Percentiles rank a stretch among this genome's conserved stretches.
Evolutionary conservation across 37 sponge, comb jelly and placozoan genomes (phyloP).

Genomic region (Petrosia ficiformis): DNA sequence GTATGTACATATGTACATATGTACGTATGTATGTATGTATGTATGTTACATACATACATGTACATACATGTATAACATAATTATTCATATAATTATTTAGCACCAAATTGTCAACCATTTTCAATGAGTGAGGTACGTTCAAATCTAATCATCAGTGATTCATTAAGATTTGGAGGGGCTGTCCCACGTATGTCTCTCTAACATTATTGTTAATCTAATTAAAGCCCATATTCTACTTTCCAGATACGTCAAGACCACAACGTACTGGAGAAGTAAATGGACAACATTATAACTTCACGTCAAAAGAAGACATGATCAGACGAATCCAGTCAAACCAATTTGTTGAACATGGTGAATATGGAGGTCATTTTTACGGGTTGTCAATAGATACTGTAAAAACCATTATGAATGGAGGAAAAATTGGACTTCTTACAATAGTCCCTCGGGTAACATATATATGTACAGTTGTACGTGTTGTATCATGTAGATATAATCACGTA

Average conservation of each 20-base stretch:
- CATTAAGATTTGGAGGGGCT: background rate
- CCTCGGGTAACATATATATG: constrained; percentile 38
- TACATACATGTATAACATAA: too few relatives aligned
- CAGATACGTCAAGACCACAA: constrained; percentile 38
- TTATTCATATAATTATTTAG: background rate
- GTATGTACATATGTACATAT: too few relatives aligned
- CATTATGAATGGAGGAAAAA: constrained; percentile 49
- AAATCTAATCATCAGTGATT: constrained; percentile 1
- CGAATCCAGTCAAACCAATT: constrained; percentile 27
- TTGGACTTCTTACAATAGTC: constrained; percentile 34
- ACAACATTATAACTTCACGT: constrained; percentile 24
- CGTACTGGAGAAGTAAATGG: constrained; percentile 10
- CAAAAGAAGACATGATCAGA: constrained; percentile 27
- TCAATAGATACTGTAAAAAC: constrained; percentile 25
- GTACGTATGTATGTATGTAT: too few relatives aligned
- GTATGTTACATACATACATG: too few relatives aligned
- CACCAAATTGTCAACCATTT: constrained; percentile 6
- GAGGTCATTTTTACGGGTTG: constrained; percentile 37
- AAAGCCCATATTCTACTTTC: background rate
- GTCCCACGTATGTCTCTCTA: background rate
- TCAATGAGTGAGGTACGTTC: background rate
- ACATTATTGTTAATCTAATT: background rate
- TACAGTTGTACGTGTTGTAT: too few relatives aligned
- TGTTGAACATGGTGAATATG: constrained; percentile 24
- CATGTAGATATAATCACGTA: too few relatives aligned